phyloP scores from a whole-genome alignment of 2,113 vertebrate genomes.

The Sinocyclocheilus grahami region DNA sequence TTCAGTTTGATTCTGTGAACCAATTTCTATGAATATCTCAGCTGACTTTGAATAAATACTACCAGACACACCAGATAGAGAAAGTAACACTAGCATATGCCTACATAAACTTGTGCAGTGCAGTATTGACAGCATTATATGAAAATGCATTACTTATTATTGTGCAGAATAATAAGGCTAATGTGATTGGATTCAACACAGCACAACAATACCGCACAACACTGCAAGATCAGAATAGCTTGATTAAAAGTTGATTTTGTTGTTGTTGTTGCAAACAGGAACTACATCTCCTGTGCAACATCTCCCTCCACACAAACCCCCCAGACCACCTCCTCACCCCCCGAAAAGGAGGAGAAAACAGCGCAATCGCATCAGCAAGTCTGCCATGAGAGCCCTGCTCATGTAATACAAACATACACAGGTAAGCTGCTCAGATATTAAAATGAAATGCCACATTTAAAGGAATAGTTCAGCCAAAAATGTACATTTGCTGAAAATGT shows the following conservation, averaged over 20 bases:
- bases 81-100: neutral
- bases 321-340: slow-evolving; percentile 45
- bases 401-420: slow-evolving; percentile 66
- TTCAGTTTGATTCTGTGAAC: neutral
- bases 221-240: neutral
- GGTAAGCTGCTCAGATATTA: neutral
- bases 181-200: neutral
- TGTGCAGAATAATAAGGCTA: neutral
- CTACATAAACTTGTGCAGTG: neutral
- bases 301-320: slow-evolving; percentile 46
- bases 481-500: neutral
- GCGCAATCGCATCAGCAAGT: slow-evolving; percentile 78
- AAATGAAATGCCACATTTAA: neutral
- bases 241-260: neutral
- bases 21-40: neutral
- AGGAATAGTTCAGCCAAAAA: neutral
- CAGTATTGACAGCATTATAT: too few relatives aligned
- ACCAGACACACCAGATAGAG: neutral
- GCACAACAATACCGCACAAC: neutral
- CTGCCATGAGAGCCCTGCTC: slow-evolving; percentile 79
- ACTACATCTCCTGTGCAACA: slow-evolving; percentile 46
- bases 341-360: slow-evolving; percentile 71
- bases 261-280: slow-evolving; percentile 48
- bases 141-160: neutral
- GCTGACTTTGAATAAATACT: neutral